Evolutionary conservation across 2,113 vertebrate genomes (phyloP).

Genomic region (Anas platyrhynchos): DNA sequence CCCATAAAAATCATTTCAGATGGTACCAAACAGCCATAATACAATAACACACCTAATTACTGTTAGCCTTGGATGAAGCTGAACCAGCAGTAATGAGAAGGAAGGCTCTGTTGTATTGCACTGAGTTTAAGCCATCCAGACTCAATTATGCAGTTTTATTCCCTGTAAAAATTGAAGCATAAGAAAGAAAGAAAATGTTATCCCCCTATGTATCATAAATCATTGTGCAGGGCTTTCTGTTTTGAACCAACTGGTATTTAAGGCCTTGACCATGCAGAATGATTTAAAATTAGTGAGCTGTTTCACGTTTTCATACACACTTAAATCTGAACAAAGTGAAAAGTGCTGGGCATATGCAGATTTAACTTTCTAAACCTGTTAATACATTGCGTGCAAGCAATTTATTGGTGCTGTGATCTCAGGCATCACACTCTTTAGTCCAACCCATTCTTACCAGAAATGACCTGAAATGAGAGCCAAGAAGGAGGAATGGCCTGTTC

Average conservation of each 20-base stretch:
- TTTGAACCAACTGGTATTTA: neutral
- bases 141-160: neutral
- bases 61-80: neutral
- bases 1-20: slow-evolving; percentile 1
- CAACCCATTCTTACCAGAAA: neutral
- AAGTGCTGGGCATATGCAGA: neutral
- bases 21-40: neutral
- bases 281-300: neutral
- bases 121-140: neutral
- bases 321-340: neutral
- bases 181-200: neutral
- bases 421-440: neutral
- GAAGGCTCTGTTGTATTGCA: neutral
- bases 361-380: neutral
- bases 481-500: neutral
- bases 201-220: neutral
- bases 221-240: neutral
- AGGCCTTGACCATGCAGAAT: neutral
- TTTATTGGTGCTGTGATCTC: neutral
- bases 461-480: neutral
- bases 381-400: neutral
- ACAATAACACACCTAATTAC: neutral
- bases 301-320: neutral
- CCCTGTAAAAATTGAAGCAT: neutral
- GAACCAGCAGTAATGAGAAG: neutral